Conservation (phyloP, 2,113 vertebrate genomes). For the Rhizomys pruinosus region DNA sequence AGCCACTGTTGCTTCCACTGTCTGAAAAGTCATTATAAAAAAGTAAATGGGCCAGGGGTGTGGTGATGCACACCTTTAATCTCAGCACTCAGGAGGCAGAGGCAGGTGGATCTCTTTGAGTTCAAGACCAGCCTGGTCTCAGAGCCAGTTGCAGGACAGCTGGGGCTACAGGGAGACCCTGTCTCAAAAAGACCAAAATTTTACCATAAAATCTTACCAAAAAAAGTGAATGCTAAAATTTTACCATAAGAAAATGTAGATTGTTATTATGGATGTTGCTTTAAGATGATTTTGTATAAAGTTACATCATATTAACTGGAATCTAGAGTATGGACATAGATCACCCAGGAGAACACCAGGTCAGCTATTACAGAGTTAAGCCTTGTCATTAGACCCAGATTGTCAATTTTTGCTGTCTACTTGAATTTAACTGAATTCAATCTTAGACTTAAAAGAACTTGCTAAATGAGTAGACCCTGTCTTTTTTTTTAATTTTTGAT, state of each 20-base stretch:
- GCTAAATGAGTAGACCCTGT: neutral
- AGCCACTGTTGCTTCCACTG: neutral
- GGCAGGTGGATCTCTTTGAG: too few species aligned
- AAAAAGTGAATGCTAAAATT: constrained; percentile 33
- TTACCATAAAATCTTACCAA: too few species aligned
- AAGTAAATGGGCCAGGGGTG: too few species aligned
- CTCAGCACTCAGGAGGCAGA: too few species aligned
- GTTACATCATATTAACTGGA: neutral
- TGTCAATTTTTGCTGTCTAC: constrained; percentile 35
- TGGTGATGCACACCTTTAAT: too few species aligned
- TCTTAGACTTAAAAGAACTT: constrained; percentile 40
- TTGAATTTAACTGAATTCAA: constrained; percentile 30
- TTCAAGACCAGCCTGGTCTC: too few species aligned
- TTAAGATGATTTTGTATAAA: neutral
- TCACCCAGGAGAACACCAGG: neutral
- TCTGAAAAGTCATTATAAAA: neutral
- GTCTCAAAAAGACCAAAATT: too few species aligned
- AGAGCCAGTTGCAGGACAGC: too few species aligned
- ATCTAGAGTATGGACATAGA: neutral
- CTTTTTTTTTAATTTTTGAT: too few species aligned
- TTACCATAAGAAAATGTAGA: neutral
- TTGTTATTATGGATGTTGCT: neutral
- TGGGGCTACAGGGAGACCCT: too few species aligned
- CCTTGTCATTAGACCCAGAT: neutral
- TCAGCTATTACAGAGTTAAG: neutral